Evolutionary conservation across 1,140 invertebrate genomes (phyloP), one percentile per base, ranked within the genome.

Genomic region (Drosophila navojoa): DNA sequence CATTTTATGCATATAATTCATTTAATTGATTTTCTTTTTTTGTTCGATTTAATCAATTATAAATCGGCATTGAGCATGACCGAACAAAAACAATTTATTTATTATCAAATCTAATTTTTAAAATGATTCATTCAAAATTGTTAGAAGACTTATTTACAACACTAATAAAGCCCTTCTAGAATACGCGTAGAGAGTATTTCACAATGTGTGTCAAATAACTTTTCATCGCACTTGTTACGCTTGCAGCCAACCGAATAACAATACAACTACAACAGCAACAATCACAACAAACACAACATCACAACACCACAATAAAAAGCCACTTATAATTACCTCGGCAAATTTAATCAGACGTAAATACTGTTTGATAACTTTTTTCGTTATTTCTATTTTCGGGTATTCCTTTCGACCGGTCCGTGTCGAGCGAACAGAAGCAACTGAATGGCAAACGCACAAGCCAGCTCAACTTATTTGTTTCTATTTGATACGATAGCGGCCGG

Each of bases 311-410:
- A 64, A 64, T 71, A 74, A 85, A 38, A 78, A 81, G 62, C 67
- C 82, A 85, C 81, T 85, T 85, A 87, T 85, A 85, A 87, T 85
- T 85, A 85, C 81, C 81, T 85, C 67, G 45, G 49, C 58, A 66
- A 60, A 13, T 52, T 54, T 55, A 72, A 60, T 58, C 52, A 61
- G 54, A 66, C 67, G 45, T 52, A 79, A 70, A 53, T 63, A 54
- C n/a, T 40, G 40, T 45, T 68, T 66, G 32, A 38, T 69, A 52
- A 44, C 45, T 49, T 62, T 44, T 49, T 38, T 13, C 59, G 40
- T 49, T 45, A 44, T 45, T 22, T 5, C 22, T 29, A 29, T 38
- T 27, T 42, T 35, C 5, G 15, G 3, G 10, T 44, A 13, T 29
- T 32, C 40, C 50, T 53, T 38, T 59, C 75, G 62, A 86, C 81